These are phyloP conservation scores for Drosophila paulistorum DNA, from an alignment of 1,140 invertebrate species.

Conservation along the genomic window DNA sequence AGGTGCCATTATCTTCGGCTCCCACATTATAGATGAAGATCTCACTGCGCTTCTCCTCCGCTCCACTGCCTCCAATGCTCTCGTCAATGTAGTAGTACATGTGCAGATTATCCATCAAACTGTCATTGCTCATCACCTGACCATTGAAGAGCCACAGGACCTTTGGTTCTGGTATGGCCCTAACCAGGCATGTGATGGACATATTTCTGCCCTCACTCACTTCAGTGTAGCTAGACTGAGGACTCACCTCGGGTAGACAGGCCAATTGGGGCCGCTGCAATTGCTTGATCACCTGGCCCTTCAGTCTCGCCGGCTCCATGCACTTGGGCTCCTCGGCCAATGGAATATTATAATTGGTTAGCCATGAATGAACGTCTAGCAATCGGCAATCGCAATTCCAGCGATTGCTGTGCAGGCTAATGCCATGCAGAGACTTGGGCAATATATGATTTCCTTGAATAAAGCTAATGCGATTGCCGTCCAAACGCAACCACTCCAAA, in stretches of 20 bases:
- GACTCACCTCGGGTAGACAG: conserved; percentile 90
- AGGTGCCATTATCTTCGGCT: conserved; percentile 91
- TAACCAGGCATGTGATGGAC: conserved; percentile 90
- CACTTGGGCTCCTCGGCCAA: conserved; percentile 91
- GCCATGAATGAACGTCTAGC: conserved; percentile 90
- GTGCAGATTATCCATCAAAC: conserved; percentile 86
- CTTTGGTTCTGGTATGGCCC: conserved; percentile 90
- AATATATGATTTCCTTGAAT: conserved; percentile 88
- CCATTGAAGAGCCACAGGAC: conserved; percentile 92
- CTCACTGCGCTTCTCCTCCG: conserved; percentile 89
- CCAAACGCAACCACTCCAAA: conserved; percentile 92
- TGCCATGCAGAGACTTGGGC: conserved; percentile 88
- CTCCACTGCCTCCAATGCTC: conserved; percentile 85
- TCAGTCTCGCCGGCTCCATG: conserved; percentile 87
- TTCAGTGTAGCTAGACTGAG: conserved; percentile 88
- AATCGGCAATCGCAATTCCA: conserved; percentile 95
- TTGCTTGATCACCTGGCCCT: conserved; percentile 87
- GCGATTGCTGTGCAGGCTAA: conserved; percentile 93
- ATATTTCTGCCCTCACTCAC: conserved; percentile 91
- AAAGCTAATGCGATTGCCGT: conserved; percentile 90
- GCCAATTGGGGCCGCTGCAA: conserved; percentile 90
- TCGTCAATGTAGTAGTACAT: conserved; percentile 88
- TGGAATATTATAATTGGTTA: conserved; percentile 89
- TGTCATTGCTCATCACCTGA: conserved; percentile 88
- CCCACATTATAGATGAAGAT: conserved; percentile 90